Evolutionary conservation across 2,113 vertebrate genomes (phyloP).

Genomic region (Sinosuthora webbiana): DNA sequence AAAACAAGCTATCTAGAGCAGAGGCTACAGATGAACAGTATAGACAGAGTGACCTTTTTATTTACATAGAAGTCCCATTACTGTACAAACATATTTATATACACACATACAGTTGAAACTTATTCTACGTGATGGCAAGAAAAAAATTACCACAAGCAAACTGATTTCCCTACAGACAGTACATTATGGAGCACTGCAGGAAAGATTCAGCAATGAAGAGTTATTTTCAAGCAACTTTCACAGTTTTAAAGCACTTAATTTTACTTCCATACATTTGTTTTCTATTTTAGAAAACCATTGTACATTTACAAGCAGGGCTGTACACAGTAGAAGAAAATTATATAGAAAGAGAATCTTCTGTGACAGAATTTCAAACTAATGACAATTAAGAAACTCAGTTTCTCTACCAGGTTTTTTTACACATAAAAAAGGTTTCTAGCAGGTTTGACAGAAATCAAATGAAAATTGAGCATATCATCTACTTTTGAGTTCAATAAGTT

Average conservation of each 20-base stretch:
- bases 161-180: neutral
- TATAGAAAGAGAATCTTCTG: neutral
- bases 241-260: neutral
- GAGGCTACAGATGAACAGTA: neutral
- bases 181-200: neutral
- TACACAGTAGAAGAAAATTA: neutral
- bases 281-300: neutral
- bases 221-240: neutral
- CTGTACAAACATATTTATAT: neutral
- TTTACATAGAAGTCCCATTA: neutral
- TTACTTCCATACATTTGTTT: neutral
- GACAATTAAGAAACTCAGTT: neutral
- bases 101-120: neutral
- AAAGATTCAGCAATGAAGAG: neutral
- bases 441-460: neutral
- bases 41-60: neutral
- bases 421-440: neutral
- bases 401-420: neutral
- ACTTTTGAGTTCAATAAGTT: neutral
- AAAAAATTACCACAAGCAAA: neutral
- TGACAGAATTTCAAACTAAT: neutral
- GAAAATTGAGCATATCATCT: neutral
- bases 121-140: neutral
- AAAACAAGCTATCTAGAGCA: neutral
- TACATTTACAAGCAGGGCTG: neutral